phyloP scores from a whole-genome alignment of 2,113 vertebrate genomes.

The Dolichotis patagonum region DNA sequence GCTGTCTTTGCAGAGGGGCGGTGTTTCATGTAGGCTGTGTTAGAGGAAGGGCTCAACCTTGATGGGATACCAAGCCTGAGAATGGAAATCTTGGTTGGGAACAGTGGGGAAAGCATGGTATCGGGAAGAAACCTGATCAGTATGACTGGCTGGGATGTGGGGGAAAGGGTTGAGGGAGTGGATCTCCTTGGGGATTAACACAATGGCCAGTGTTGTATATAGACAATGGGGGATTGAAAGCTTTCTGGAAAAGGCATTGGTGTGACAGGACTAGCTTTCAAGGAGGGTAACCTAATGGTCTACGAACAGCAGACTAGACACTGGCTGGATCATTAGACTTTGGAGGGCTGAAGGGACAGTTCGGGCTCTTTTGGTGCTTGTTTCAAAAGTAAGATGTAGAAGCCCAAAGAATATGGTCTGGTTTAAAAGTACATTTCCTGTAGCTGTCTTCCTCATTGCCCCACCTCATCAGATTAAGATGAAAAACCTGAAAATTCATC shows the following conservation, averaged over 20 bases:
- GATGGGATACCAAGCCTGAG: not conserved
- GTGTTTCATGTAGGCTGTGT: not conserved
- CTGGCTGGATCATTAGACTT: too few species aligned
- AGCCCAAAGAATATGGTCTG: not conserved
- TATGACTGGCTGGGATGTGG: fast-evolving
- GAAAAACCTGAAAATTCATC: not conserved
- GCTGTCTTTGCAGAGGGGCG: fast-evolving
- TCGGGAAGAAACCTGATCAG: not conserved
- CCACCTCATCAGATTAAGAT: not conserved
- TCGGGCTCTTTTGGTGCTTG: not conserved
- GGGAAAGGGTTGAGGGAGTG: fast-evolving
- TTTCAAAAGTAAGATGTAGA: not conserved
- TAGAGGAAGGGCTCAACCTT: not conserved
- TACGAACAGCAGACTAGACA: not conserved
- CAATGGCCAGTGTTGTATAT: fast-evolving
- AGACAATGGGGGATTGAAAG: not conserved
- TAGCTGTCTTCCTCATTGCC: not conserved
- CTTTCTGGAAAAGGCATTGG: not conserved
- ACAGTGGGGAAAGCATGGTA: not conserved
- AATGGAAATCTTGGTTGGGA: not conserved
- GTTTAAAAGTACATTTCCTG: not conserved
- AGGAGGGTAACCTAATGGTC: not conserved
- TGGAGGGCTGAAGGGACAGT: not conserved
- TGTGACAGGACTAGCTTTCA: not conserved
- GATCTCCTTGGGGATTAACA: not conserved